A percentile compares a stretch with the other conserved stretches of the same genome.
These are phyloP conservation scores for Panzeria rudis DNA, from an alignment of 2,888 invertebrate species.

Conservation along the genomic window DNA sequence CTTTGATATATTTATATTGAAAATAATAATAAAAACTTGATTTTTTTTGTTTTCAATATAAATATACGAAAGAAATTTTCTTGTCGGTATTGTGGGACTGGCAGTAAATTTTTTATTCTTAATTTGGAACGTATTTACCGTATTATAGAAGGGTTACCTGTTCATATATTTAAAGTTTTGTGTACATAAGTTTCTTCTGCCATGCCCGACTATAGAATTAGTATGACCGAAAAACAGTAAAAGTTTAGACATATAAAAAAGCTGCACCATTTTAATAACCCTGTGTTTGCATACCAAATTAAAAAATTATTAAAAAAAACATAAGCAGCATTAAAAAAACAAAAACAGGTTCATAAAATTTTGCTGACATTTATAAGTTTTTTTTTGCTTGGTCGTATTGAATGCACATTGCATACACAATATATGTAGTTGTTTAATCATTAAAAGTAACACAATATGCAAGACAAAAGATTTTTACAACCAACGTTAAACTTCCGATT, in stretches of 20 bases:
- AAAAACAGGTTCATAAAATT: constrained; percentile 44
- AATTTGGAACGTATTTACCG: too few species aligned
- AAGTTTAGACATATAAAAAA: constrained; percentile 33
- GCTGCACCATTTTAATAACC: constrained; percentile 41
- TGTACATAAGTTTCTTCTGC: background rate
- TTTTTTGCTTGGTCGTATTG: constrained; percentile 9
- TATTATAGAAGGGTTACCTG: too few species aligned
- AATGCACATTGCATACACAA: background rate
- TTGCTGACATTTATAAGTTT: constrained; percentile 51
- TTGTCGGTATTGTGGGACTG: too few species aligned
- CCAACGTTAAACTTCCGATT: constrained; percentile 29
- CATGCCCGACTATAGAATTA: background rate
- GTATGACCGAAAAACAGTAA: constrained; percentile 2
- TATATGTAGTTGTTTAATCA: background rate
- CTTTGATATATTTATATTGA: too few species aligned
- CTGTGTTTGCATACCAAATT: constrained; percentile 34
- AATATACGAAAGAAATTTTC: too few species aligned
- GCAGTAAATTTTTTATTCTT: too few species aligned
- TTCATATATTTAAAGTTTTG: too few species aligned
- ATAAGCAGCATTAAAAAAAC: background rate
- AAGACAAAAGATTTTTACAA: constrained; percentile 23
- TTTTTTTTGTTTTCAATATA: too few species aligned
- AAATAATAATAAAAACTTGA: too few species aligned
- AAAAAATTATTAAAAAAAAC: background rate
- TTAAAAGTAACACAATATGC: constrained; percentile 11